These are phyloP conservation scores for Cossypha dichroa DNA, from an alignment of 2,797 vertebrate genomes.

Conservation along the genomic window DNA sequence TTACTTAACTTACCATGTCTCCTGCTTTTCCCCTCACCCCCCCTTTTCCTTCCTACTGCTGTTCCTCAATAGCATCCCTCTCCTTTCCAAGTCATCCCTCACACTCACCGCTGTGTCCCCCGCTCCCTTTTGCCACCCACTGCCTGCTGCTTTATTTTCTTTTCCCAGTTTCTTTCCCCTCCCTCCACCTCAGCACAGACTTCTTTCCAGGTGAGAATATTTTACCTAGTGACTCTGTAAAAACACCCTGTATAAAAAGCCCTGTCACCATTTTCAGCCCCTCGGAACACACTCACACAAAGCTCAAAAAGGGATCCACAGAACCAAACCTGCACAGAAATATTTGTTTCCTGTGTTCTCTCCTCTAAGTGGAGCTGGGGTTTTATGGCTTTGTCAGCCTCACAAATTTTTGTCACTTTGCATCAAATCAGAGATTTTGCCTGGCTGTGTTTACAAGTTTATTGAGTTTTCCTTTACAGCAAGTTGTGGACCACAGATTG, in stretches of 20 bases:
- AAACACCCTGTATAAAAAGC: background rate
- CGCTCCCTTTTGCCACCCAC: constrained; percentile 26
- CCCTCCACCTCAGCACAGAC: constrained; percentile 21
- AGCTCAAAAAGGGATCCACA: background rate
- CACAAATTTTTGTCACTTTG: background rate
- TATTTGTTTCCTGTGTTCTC: background rate
- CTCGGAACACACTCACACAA: fast-evolving
- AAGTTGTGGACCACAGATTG: background rate
- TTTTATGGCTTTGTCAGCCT: background rate
- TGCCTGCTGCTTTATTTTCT: constrained; percentile 49
- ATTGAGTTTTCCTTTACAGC: background rate
- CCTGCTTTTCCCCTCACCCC: constrained; percentile 58
- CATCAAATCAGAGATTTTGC: background rate
- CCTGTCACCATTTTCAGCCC: background rate
- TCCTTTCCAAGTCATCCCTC: constrained; percentile 68
- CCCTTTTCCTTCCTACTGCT: constrained; percentile 60
- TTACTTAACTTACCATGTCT: constrained; percentile 75
- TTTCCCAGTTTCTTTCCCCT: constrained; percentile 38
- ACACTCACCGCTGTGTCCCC: constrained; percentile 30
- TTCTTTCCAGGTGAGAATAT: constrained; percentile 55
- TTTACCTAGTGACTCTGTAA: background rate
- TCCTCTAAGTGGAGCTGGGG: background rate
- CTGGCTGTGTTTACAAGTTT: background rate
- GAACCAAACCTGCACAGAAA: background rate
- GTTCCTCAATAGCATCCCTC: constrained; percentile 69